Evolutionary conservation across 2,797 vertebrate species (phyloP).

Genomic region (Orientallactaga sibirica): DNA sequence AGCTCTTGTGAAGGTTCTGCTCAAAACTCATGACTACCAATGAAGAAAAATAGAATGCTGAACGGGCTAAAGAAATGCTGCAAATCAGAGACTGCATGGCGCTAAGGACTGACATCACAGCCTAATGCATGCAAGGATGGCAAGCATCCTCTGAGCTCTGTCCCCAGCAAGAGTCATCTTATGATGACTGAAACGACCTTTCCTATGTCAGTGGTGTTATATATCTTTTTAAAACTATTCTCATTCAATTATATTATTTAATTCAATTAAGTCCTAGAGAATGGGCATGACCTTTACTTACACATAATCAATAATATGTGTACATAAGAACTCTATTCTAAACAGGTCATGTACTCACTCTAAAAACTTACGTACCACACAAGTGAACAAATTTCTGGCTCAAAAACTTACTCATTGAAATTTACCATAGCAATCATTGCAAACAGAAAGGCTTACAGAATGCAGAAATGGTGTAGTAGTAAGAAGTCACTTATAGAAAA

Average conservation of each 20-base stretch:
- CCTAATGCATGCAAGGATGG: too few relatives aligned
- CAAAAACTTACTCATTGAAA: slow-evolving; percentile 39
- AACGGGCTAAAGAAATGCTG: not conserved
- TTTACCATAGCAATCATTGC: not conserved
- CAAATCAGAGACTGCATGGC: not conserved
- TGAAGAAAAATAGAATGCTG: not conserved
- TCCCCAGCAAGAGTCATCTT: not conserved
- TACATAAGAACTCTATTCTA: slow-evolving; percentile 7
- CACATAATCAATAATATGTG: not conserved
- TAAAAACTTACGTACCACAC: slow-evolving; percentile 25
- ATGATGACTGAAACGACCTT: not conserved
- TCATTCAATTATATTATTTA: slow-evolving; percentile 10
- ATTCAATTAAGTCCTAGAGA: slow-evolving; percentile 4
- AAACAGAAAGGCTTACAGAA: slow-evolving; percentile 7
- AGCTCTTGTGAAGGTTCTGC: not conserved
- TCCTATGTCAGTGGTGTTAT: not conserved
- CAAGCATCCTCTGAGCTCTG: not conserved
- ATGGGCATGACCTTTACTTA: not conserved
- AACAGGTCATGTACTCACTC: not conserved
- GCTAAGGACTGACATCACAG: not conserved
- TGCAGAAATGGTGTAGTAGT: not conserved
- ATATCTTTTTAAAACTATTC: slow-evolving; percentile 42
- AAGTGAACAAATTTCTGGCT: slow-evolving; percentile 20
- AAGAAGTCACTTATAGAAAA: slow-evolving; percentile 2
- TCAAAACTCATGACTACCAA: not conserved